These are phyloP conservation scores for Troides oblongomaculatus DNA, from an alignment of 2,888 invertebrate species.

Conservation along the genomic window DNA sequence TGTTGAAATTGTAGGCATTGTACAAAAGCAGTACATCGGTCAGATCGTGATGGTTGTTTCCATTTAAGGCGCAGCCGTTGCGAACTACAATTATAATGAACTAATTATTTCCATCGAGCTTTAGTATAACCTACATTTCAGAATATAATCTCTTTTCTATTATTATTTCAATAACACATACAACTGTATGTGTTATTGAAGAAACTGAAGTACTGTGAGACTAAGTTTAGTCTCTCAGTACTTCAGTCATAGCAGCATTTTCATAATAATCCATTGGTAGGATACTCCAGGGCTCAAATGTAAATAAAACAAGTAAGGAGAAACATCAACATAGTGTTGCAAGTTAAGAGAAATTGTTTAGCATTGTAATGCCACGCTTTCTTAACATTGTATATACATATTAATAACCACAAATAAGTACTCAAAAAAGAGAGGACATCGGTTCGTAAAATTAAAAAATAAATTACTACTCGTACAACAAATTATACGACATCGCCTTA, in stretches of 20 bases:
- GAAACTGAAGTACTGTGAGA: too few species aligned
- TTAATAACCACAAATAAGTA: background rate
- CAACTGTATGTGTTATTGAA: too few species aligned
- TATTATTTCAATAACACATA: background rate
- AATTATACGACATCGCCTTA: constrained; percentile 31
- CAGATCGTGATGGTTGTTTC: constrained; percentile 30
- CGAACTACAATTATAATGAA: constrained; percentile 2
- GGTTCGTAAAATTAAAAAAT: constrained; percentile 14
- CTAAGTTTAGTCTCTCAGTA: too few species aligned
- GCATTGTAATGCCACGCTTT: background rate
- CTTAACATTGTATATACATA: background rate
- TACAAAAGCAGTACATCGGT: constrained; percentile 29
- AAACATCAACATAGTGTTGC: too few species aligned
- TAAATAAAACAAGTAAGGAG: too few species aligned
- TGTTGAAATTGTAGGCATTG: constrained; percentile 27
- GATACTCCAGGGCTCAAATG: too few species aligned
- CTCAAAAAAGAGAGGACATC: background rate
- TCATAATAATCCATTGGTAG: too few species aligned
- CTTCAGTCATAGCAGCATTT: background rate
- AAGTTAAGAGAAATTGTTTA: too few species aligned
- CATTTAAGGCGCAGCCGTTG: constrained; percentile 18
- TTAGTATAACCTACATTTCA: too few species aligned
- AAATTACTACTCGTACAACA: constrained; percentile 16
- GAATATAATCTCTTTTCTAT: background rate
- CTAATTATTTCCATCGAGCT: background rate